Evolutionary conservation across 1,140 invertebrate species (phyloP), one percentile per base, ranked within the genome.

Genomic region (Solen grandis): DNA sequence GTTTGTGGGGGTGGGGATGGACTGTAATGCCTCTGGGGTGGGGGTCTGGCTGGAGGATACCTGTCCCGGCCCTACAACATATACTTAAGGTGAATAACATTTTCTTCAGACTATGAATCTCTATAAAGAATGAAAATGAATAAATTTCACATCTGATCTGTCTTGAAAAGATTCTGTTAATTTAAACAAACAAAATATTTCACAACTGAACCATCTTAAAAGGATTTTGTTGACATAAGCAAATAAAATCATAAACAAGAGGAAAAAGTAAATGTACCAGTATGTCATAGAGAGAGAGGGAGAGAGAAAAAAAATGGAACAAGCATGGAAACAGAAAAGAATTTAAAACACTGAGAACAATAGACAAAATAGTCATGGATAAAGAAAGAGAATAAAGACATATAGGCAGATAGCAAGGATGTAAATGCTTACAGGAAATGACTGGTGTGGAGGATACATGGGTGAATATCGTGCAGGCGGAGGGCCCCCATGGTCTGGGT

Each of bases 21-120:
- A 69, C 82, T 86, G 76, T 62, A 86, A 0, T 73, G 83, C 52
- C 81, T 65, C 2, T 36, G 54, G 22, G 70, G 54, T 10, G 70
- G 57, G 3, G 59, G 73, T 38, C 59, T 65, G 10, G 41, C 29
- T 33, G 73, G 38, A 19, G 25, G 31, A 29, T 62, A 65, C 2
- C 19, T 19, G 41, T 65, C 60, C 35, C 73, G 41, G 5, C 35
- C 62, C 73, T 76, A 41, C 22, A 75, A 38, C 19, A 70, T 29
- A 19, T 35, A 69, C n/a, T n/a, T 19, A 8, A n/a, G 35, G 29
- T 38, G 19, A 60, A 25, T 1, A 60, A 5, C 5, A 60, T 31
- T 2, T 60, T 25, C n/a, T 16, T 25, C n/a, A 4, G 59, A 25
- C 16, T 10, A 63, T 63, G 35, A 0, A 62, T 19, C 55, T 19